Conservation (phyloP, 2,113 vertebrate species). For the Talpa occidentalis region DNA sequence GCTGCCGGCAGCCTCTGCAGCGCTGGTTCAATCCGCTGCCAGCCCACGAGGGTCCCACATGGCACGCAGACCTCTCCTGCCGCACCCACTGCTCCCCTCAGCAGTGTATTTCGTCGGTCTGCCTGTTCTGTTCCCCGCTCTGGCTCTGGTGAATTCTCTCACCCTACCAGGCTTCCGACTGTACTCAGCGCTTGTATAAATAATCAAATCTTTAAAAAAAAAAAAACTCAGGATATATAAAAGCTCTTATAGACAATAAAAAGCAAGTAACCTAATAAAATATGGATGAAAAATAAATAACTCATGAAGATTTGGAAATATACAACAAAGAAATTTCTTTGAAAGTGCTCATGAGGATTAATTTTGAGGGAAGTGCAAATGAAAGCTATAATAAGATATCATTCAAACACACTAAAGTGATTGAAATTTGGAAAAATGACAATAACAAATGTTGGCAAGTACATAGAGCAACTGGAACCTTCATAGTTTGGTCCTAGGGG, state of each 20-base stretch:
- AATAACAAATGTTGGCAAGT: background rate
- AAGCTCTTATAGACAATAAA: slow-evolving; percentile 2
- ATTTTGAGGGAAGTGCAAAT: background rate
- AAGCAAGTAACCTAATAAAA: background rate
- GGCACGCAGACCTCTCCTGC: too few species aligned
- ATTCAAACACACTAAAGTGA: background rate
- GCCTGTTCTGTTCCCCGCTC: too few species aligned
- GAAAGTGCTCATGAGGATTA: background rate
- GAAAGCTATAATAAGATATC: background rate
- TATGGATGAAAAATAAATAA: background rate
- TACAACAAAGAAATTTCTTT: background rate
- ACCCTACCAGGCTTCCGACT: too few species aligned
- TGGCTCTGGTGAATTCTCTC: too few species aligned
- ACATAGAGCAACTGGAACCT: background rate
- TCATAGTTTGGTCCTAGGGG: background rate
- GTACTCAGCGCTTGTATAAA: too few species aligned
- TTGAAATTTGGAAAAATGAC: background rate
- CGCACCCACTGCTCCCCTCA: too few species aligned
- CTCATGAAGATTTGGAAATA: background rate
- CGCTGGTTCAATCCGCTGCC: too few species aligned
- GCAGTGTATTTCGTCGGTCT: too few species aligned
- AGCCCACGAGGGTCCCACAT: too few species aligned
- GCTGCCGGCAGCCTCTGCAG: too few species aligned
- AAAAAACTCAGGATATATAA: background rate
- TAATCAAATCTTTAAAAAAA: too few species aligned